These are phyloP conservation scores for Hippocampus comes DNA, from an alignment of 2,113 vertebrate genomes.

Conservation along the genomic window DNA sequence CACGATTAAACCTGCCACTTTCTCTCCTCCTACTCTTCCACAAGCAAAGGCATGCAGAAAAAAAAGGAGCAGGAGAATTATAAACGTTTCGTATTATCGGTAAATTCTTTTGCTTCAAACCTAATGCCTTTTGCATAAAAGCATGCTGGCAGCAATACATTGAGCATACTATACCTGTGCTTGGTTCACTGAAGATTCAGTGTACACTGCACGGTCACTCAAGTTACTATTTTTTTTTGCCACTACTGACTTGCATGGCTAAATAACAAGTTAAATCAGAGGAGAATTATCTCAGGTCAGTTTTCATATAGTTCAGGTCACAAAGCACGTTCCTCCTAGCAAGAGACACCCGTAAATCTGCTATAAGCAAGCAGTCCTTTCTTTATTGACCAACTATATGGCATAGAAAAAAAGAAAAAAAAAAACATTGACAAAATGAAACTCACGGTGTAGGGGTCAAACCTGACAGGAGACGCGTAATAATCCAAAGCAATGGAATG, in stretches of 20 bases:
- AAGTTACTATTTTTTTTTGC: no score
- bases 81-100: background rate
- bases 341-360: background rate
- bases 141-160: background rate
- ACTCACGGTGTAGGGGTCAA: background rate
- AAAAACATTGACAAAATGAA: background rate
- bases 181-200: background rate
- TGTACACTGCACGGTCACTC: background rate
- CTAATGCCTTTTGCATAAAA: background rate
- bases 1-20: background rate
- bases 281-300: background rate
- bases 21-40: background rate
- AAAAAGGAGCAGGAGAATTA: background rate
- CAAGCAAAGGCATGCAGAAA: background rate
- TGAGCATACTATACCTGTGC: background rate
- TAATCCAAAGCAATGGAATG: background rate
- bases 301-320: background rate
- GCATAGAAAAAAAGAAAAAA: background rate
- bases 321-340: background rate
- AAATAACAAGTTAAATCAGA: background rate
- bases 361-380: background rate
- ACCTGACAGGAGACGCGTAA: background rate
- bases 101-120: background rate
- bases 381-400: background rate
- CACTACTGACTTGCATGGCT: no score